These are phyloP conservation scores for Gobio gobio DNA, from an alignment of 2,113 vertebrate species.

Conservation along the genomic window DNA sequence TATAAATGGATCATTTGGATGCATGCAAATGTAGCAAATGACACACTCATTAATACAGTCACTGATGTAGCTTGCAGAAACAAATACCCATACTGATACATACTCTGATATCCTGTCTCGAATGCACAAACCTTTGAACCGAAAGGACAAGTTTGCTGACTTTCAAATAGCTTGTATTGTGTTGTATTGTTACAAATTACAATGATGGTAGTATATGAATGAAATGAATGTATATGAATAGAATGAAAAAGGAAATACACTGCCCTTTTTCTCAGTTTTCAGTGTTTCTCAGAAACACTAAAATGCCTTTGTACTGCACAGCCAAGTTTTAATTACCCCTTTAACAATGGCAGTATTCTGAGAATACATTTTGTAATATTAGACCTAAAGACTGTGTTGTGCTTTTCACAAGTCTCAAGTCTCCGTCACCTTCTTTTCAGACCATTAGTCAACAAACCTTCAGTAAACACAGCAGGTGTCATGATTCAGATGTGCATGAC, in stretches of 20 bases:
- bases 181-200: neutral
- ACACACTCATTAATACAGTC: neutral
- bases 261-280: neutral
- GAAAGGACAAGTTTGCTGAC: neutral
- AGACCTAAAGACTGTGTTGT: neutral
- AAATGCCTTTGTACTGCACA: neutral
- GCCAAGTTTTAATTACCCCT: neutral
- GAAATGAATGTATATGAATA: no score
- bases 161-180: neutral
- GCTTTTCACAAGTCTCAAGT: neutral
- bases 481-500: conserved; percentile 1
- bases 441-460: neutral
- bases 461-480: neutral
- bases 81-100: neutral
- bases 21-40: neutral
- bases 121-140: neutral
- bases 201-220: neutral
- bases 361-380: neutral
- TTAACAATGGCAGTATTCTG: neutral
- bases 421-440: neutral
- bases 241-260: neutral
- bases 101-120: neutral
- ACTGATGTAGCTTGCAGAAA: neutral
- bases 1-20: neutral
- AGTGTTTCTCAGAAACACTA: neutral